Conservation (phyloP, 2,888 invertebrate genomes). For the Archaeoteleia sp. region DNA sequence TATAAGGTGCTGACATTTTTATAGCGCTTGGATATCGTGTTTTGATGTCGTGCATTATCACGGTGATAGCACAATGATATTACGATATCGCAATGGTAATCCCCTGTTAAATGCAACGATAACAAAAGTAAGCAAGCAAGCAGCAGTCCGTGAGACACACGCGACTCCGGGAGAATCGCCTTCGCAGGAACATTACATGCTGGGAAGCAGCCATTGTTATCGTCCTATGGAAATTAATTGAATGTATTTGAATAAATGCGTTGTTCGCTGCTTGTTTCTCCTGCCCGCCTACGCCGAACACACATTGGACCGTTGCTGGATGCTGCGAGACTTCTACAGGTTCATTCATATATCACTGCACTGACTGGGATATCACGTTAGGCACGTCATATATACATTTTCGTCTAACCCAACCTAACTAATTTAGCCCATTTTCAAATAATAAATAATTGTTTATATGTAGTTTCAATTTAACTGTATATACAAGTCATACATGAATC, state of each 20-base stretch:
- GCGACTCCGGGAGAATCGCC: slow-evolving; percentile 23
- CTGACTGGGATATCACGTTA: slow-evolving; percentile 44
- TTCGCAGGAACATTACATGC: slow-evolving; percentile 49
- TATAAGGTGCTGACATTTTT: too few species aligned
- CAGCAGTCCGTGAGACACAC: slow-evolving; percentile 15
- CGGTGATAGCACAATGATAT: too few species aligned
- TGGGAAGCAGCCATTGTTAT: slow-evolving; percentile 70
- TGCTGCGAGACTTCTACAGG: slow-evolving; percentile 52
- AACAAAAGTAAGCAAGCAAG: slow-evolving; percentile 9
- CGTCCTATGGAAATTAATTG: slow-evolving; percentile 74
- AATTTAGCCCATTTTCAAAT: slow-evolving; percentile 38
- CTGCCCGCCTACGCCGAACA: slow-evolving; percentile 69
- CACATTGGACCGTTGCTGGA: slow-evolving; percentile 58
- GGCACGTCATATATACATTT: slow-evolving; percentile 42
- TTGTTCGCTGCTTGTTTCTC: slow-evolving; percentile 69
- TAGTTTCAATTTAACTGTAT: too few species aligned
- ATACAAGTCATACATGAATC: too few species aligned
- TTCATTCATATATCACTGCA: slow-evolving; percentile 55
- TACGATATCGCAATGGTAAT: neutral
- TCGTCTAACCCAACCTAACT: slow-evolving; percentile 49
- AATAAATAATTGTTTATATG: too few species aligned
- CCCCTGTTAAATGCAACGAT: slow-evolving; percentile 7
- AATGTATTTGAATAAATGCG: slow-evolving; percentile 73
- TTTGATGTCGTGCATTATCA: too few species aligned
- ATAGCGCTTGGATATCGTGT: too few species aligned